phyloP scores from a whole-genome alignment of 1,140 invertebrate species.

The Lepidotrigona ventralis region DNA sequence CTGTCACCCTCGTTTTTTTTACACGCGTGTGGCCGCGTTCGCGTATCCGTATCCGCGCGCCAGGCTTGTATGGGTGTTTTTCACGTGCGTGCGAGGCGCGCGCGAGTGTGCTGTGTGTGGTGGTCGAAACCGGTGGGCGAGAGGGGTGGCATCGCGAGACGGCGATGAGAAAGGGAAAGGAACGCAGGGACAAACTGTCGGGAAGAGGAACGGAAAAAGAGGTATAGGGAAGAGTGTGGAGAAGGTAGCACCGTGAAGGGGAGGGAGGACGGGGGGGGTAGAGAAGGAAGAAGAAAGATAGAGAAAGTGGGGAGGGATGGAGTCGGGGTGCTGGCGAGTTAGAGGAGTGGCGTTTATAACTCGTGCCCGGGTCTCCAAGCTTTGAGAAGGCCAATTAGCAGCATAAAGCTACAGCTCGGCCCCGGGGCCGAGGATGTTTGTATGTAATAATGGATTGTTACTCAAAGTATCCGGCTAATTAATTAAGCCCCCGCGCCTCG shows the following conservation, averaged over 20 bases:
- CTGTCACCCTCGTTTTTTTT: conserved; percentile 50
- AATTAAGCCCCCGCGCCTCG: conserved; percentile 76
- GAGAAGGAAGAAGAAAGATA: conserved; percentile 1
- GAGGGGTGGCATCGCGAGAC: neutral
- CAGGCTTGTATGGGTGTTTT: conserved; percentile 41
- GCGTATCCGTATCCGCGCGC: conserved; percentile 33
- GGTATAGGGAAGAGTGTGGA: neutral
- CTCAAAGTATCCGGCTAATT: conserved; percentile 81
- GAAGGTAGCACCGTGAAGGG: no score
- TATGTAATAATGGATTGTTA: conserved; percentile 81
- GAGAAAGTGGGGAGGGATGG: conserved; percentile 44
- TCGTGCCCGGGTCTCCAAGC: conserved; percentile 73
- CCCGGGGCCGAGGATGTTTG: conserved; percentile 76
- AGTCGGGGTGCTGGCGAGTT: conserved; percentile 46
- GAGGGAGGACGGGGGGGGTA: conserved; percentile 46
- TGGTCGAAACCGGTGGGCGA: conserved; percentile 18
- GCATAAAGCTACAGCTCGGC: conserved; percentile 78
- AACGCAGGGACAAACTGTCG: neutral
- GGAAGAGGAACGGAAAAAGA: conserved; percentile 14
- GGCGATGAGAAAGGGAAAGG: neutral
- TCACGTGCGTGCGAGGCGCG: conserved; percentile 45
- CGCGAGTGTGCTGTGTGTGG: conserved; percentile 25
- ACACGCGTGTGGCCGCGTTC: conserved; percentile 45
- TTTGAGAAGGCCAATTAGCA: conserved; percentile 80
- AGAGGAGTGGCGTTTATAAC: conserved; percentile 77